phyloP scores from a whole-genome alignment of 2,888 invertebrate species.

The Cephonodes hylas region DNA sequence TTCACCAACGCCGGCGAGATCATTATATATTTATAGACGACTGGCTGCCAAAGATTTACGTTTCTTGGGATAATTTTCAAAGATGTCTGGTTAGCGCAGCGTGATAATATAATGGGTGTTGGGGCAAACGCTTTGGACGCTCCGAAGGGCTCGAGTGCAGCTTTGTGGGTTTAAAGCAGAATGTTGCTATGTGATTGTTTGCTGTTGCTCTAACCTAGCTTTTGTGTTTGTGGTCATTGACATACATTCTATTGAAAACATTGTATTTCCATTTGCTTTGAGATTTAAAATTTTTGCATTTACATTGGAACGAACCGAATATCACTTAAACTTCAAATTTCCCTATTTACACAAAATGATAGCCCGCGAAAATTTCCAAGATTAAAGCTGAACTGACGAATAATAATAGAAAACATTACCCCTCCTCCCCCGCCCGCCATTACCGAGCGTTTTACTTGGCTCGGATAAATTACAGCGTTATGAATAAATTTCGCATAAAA shows the following conservation, averaged over 20 bases:
- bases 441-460: constrained; percentile 73
- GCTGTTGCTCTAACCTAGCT: not conserved
- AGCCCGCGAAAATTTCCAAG: constrained; percentile 59
- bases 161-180: not conserved
- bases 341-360: constrained; percentile 56
- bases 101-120: constrained; percentile 72
- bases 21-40: constrained; percentile 77
- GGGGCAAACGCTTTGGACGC: constrained; percentile 37
- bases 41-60: constrained; percentile 60
- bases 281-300: not conserved
- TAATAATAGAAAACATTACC: constrained; percentile 68
- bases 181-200: not conserved
- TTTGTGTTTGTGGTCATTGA: not conserved
- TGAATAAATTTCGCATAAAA: constrained; percentile 82
- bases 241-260: no score
- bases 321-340: constrained; percentile 39
- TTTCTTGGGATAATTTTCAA: constrained; percentile 59
- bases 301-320: constrained; percentile 1
- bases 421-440: constrained; percentile 56
- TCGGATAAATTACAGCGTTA: constrained; percentile 80
- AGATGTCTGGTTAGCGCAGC: constrained; percentile 64
- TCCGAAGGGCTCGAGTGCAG: not conserved
- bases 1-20: constrained; percentile 31
- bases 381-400: constrained; percentile 68
- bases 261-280: no score